Conservation (phyloP, 2,113 vertebrate genomes). For the Axis porcinus region DNA sequence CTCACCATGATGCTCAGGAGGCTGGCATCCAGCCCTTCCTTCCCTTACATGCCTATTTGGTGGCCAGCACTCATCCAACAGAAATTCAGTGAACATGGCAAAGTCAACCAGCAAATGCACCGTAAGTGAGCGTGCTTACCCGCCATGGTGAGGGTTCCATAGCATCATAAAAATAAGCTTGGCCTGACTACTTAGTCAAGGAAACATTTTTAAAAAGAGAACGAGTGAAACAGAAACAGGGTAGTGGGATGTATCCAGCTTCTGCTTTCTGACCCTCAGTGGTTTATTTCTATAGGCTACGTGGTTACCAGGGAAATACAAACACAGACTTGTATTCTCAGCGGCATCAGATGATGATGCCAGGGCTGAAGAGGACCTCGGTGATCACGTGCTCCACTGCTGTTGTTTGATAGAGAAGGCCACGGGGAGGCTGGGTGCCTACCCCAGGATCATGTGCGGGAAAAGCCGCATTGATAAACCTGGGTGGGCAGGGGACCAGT, state of each 20-base stretch:
- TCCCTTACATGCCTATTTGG: not conserved
- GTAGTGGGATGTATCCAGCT: not conserved
- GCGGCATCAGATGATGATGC: not conserved
- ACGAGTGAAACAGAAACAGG: not conserved
- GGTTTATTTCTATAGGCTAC: not conserved
- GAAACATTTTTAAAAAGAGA: not conserved
- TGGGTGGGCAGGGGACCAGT: too few species aligned
- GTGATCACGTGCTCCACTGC: not conserved
- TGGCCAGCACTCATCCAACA: not conserved
- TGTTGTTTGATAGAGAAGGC: not conserved
- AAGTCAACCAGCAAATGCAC: not conserved
- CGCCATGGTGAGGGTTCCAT: not conserved
- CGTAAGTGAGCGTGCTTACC: not conserved
- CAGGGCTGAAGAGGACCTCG: not conserved
- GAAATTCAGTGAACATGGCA: not conserved
- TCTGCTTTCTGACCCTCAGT: conserved; percentile 20
- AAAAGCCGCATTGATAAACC: rapidly evolving
- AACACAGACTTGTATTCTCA: not conserved
- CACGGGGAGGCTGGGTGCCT: not conserved
- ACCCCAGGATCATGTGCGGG: not conserved
- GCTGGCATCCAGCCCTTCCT: not conserved
- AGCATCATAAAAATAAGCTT: not conserved
- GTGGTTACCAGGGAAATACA: not conserved
- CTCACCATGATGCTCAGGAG: not conserved
- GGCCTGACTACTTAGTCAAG: not conserved